A percentile compares a stretch with the other conserved stretches of the same genome.
phyloP scores from a whole-genome alignment of 2,888 invertebrate genomes.

The Orthosia cruda region DNA sequence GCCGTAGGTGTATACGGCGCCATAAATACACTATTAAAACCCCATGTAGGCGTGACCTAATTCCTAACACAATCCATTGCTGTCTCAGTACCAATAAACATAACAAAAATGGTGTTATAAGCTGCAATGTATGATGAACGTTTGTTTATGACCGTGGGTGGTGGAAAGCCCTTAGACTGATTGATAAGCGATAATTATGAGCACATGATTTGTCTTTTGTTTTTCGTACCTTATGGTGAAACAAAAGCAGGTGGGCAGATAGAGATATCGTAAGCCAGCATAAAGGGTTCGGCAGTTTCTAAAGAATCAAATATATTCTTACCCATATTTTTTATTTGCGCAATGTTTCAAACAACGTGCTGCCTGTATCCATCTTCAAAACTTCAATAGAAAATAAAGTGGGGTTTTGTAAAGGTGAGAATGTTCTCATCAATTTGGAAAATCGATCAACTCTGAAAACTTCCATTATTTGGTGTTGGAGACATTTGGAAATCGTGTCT shows the following conservation, averaged over 20 bases:
- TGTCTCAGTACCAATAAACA: background rate
- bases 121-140: slow-evolving; percentile 36
- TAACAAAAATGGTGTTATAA: background rate
- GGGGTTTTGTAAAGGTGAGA: background rate
- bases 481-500: too few relatives aligned
- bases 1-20: slow-evolving; percentile 77
- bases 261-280: background rate
- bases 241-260: slow-evolving; percentile 48
- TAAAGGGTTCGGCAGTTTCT: background rate
- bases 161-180: slow-evolving; percentile 62
- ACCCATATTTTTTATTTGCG: too few relatives aligned
- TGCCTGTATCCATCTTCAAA: too few relatives aligned
- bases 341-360: too few relatives aligned
- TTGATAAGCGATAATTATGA: slow-evolving; percentile 64
- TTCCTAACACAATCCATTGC: slow-evolving; percentile 38
- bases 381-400: background rate
- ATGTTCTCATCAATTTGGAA: background rate
- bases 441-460: background rate
- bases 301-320: too few relatives aligned
- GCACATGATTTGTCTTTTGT: slow-evolving; percentile 48
- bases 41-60: slow-evolving; percentile 76
- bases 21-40: slow-evolving; percentile 69
- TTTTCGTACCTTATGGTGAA: slow-evolving; percentile 47
- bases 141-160: slow-evolving; percentile 40
- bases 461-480: too few relatives aligned